phyloP scores from a whole-genome alignment of 2,113 vertebrate genomes.

The Lophius piscatorius region DNA sequence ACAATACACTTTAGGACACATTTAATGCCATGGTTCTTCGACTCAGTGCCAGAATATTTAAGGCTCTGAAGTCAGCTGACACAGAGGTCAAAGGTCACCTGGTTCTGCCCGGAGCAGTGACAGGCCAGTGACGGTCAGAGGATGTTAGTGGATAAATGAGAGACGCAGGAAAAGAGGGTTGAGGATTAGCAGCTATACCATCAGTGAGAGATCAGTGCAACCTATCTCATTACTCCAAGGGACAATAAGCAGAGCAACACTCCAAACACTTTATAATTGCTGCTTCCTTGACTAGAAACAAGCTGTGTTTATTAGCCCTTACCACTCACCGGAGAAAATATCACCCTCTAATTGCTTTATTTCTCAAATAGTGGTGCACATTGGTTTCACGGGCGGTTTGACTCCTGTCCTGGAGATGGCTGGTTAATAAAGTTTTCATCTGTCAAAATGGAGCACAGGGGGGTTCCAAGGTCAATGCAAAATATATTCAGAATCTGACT shows the following conservation, averaged over 20 bases:
- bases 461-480: slow-evolving; percentile 69
- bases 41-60: slow-evolving; percentile 26
- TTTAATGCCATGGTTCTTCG: slow-evolving; percentile 12
- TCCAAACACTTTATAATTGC: slow-evolving; percentile 77
- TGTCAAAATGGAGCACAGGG: slow-evolving; percentile 55
- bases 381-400: slow-evolving; percentile 64
- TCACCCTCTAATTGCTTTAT: slow-evolving; percentile 74
- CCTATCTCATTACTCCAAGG: slow-evolving; percentile 72
- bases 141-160: slow-evolving; percentile 73
- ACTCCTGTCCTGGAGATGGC: slow-evolving; percentile 54
- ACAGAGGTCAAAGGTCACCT: slow-evolving; percentile 41
- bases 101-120: slow-evolving; percentile 42
- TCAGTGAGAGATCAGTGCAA: slow-evolving; percentile 74
- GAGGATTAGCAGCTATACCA: slow-evolving; percentile 74
- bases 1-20: slow-evolving; percentile 16
- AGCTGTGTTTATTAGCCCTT: slow-evolving; percentile 70
- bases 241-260: slow-evolving; percentile 66
- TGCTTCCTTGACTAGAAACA: slow-evolving; percentile 72
- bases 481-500: slow-evolving; percentile 44
- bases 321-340: slow-evolving; percentile 46
- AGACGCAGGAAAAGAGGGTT: slow-evolving; percentile 69
- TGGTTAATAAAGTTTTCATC: slow-evolving; percentile 77
- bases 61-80: slow-evolving; percentile 47
- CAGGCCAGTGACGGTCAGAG: slow-evolving; percentile 51
- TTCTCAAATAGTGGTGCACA: slow-evolving; percentile 61